Conservation (phyloP, 2,113 vertebrate genomes). For the Porphyrio hochstetteri region DNA sequence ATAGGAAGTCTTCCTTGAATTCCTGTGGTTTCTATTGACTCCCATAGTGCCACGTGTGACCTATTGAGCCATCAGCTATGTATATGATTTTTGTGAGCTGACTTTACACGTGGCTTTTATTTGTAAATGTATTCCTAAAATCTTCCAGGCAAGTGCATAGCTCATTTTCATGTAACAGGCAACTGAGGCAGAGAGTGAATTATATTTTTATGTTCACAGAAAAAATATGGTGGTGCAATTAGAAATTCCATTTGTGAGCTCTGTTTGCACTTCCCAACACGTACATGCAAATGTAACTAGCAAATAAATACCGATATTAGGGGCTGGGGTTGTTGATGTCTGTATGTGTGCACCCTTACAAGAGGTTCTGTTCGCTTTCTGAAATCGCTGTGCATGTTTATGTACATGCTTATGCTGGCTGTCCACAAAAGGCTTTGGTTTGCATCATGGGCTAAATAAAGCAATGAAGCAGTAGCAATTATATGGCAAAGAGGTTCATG, state of each 20-base stretch:
- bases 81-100: background rate
- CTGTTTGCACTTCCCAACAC: background rate
- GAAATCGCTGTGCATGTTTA: background rate
- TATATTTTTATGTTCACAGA: background rate
- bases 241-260: background rate
- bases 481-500: background rate
- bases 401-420: background rate
- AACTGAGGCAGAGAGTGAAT: background rate
- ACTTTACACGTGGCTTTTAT: background rate
- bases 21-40: background rate
- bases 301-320: background rate
- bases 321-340: background rate
- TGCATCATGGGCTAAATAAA: background rate
- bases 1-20: background rate
- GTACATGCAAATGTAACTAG: background rate
- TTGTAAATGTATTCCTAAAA: background rate
- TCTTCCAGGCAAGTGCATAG: background rate
- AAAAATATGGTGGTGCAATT: background rate
- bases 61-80: background rate
- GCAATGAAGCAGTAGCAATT: background rate
- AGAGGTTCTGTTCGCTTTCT: background rate
- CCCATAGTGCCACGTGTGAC: background rate
- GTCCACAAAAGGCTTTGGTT: background rate
- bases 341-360: background rate
- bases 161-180: background rate